A percentile compares a stretch with the other conserved stretches of the same genome.
Evolutionary conservation across 2,113 vertebrate genomes (phyloP).

Genomic region (Tichodroma muraria): DNA sequence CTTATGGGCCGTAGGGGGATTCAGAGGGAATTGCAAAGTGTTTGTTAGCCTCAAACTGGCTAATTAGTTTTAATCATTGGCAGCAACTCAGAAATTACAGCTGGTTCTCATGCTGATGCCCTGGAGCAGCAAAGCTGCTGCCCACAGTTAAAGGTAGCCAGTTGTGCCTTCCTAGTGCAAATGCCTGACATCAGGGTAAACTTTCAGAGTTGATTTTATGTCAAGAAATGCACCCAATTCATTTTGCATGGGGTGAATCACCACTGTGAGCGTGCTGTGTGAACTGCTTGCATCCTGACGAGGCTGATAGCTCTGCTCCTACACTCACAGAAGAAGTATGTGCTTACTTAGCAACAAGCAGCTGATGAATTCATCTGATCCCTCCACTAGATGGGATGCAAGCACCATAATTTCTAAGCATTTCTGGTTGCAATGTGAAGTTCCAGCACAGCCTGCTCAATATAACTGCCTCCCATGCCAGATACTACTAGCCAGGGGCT

Average conservation of each 20-base stretch:
- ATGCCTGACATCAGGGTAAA: neutral
- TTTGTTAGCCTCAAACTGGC: neutral
- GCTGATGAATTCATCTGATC: slow-evolving; percentile 46
- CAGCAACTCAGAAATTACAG: slow-evolving; percentile 1
- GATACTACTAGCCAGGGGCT: neutral
- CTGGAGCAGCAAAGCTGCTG: slow-evolving; percentile 10
- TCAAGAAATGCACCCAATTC: neutral
- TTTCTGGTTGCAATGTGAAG: neutral
- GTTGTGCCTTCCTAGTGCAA: neutral
- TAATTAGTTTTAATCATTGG: slow-evolving; percentile 22
- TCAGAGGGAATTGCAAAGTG: neutral
- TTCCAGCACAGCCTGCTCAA: neutral
- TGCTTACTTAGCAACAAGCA: slow-evolving; percentile 18
- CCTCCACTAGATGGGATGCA: slow-evolving; percentile 60
- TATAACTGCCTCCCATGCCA: neutral
- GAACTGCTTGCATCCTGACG: neutral
- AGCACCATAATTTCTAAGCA: slow-evolving; percentile 15
- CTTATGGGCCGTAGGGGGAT: neutral
- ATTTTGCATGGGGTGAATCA: neutral
- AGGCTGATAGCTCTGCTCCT: neutral
- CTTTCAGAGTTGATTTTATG: neutral
- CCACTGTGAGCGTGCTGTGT: neutral
- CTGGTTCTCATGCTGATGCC: neutral
- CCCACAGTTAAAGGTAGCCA: neutral
- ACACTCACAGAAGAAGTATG: neutral